These are phyloP conservation scores for Alviniconcha marisindica DNA, from an alignment of 1,140 invertebrate species.

Conservation along the genomic window DNA sequence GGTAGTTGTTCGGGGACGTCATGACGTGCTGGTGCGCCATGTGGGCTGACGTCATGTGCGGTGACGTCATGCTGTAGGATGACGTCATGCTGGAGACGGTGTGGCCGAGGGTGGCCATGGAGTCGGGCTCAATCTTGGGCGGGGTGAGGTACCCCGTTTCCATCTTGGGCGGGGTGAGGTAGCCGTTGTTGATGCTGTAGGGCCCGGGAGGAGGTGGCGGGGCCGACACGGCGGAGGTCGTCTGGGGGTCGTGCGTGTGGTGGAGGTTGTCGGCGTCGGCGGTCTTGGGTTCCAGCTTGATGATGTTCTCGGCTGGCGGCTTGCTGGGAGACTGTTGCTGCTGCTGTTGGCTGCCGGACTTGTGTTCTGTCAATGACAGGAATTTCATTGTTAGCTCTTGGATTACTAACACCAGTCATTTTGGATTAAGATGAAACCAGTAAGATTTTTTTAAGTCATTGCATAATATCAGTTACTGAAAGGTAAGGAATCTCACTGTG, in stretches of 20 bases:
- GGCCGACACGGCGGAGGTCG: neutral
- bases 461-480: too few species aligned
- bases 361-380: too few species aligned
- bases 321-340: neutral
- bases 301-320: neutral
- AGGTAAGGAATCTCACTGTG: too few species aligned
- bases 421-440: too few species aligned
- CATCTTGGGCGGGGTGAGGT: constrained; percentile 35
- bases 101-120: neutral
- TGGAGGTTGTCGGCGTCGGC: neutral
- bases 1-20: constrained; percentile 43
- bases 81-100: constrained; percentile 18
- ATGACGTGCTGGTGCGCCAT: constrained; percentile 27
- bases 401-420: too few species aligned
- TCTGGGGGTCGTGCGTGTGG: constrained; percentile 1
- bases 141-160: constrained; percentile 35
- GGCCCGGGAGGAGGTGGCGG: neutral
- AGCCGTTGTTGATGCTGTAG: constrained; percentile 26
- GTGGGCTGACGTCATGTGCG: constrained; percentile 23
- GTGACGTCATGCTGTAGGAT: neutral
- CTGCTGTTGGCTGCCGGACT: neutral
- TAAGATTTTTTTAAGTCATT: too few species aligned
- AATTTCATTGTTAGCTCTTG: too few species aligned
- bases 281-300: constrained; percentile 29
- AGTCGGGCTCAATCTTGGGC: constrained; percentile 41